Conservation (phyloP, 2,797 vertebrate genomes). For the Cichlasoma orientale region DNA sequence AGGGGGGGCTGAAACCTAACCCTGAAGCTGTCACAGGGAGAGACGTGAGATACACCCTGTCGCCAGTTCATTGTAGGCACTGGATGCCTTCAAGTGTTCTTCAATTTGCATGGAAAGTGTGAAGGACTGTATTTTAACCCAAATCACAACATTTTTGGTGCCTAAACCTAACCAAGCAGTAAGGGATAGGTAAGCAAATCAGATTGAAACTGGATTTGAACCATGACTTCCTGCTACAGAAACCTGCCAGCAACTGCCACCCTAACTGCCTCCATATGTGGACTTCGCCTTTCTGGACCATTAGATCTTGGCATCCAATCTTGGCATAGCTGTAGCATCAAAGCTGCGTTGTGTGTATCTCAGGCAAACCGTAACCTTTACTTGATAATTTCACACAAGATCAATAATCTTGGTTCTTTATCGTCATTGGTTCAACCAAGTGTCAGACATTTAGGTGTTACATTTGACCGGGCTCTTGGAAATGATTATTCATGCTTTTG, state of each 20-base stretch:
- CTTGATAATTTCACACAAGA: background rate
- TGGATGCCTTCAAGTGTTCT: background rate
- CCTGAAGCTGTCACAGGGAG: background rate
- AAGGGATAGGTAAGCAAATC: background rate
- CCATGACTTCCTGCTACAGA: background rate
- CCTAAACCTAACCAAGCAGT: background rate
- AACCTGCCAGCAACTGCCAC: background rate
- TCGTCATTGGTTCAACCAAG: too few species aligned
- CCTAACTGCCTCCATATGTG: background rate
- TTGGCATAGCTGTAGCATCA: background rate
- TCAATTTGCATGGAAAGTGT: rapidly evolving
- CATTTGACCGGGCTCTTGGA: too few species aligned
- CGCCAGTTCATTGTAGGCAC: background rate
- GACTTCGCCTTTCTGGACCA: background rate
- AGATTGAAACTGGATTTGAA: background rate
- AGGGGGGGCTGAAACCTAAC: background rate
- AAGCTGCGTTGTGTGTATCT: background rate
- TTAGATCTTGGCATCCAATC: background rate
- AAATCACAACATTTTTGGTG: background rate
- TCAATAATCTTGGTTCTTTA: too few species aligned
- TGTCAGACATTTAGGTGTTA: too few species aligned
- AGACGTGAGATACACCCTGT: background rate
- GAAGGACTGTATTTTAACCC: rapidly evolving
- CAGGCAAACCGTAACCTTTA: background rate
- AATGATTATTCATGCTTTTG: too few species aligned